A percentile compares a stretch with the other conserved stretches of the same genome.
These are phyloP conservation scores for Chrysotoxum bicinctum DNA, from an alignment of 2,888 invertebrate genomes.

Conservation along the genomic window DNA sequence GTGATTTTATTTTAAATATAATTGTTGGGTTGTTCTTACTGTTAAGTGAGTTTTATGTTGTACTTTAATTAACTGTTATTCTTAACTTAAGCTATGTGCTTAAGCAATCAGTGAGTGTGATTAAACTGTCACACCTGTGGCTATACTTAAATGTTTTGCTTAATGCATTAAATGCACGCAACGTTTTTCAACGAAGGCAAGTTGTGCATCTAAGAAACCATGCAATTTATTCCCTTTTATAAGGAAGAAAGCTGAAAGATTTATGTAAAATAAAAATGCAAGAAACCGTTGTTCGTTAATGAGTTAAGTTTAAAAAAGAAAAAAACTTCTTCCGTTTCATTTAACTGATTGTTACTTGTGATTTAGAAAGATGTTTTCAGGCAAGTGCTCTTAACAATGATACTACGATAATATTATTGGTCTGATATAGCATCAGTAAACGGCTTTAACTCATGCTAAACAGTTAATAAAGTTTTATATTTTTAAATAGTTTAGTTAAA, in stretches of 20 bases:
- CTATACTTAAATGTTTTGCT: not conserved
- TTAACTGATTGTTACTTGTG: too few relatives aligned
- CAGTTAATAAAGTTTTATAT: too few relatives aligned
- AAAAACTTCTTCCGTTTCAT: too few relatives aligned
- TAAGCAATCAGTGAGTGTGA: constrained; percentile 12
- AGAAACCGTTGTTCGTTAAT: not conserved
- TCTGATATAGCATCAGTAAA: too few relatives aligned
- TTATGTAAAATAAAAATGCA: not conserved
- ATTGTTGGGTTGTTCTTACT: not conserved
- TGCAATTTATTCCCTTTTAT: not conserved
- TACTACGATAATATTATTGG: too few relatives aligned
- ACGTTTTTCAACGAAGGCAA: not conserved
- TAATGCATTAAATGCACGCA: constrained; percentile 6
- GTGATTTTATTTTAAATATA: constrained; percentile 33
- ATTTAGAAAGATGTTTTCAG: too few relatives aligned
- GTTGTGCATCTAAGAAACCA: constrained; percentile 1
- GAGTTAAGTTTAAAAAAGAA: not conserved
- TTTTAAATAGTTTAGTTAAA: too few relatives aligned
- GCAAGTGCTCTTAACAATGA: too few relatives aligned
- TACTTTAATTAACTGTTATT: not conserved
- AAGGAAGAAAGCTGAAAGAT: not conserved
- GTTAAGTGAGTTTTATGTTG: constrained; percentile 5
- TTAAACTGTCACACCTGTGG: constrained; percentile 18
- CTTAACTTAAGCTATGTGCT: not conserved
- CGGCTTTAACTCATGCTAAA: too few relatives aligned